These are phyloP conservation scores for Pasiphila rectangulata DNA, from an alignment of 2,888 invertebrate species.

Conservation along the genomic window DNA sequence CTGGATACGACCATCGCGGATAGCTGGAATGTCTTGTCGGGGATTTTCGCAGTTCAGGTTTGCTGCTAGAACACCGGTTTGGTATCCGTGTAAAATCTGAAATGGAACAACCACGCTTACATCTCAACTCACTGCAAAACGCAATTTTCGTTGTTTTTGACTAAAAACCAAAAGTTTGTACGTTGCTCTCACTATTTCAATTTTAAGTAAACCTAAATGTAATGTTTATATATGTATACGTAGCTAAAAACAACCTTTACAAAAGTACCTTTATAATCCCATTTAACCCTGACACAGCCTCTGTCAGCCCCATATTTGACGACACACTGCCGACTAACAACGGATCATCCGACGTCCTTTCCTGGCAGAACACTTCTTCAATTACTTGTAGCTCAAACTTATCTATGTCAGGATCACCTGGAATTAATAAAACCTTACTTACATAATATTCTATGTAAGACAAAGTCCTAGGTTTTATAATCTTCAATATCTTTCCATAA, in stretches of 20 bases:
- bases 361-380: conserved; percentile 77
- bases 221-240: too few relatives aligned
- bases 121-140: too few relatives aligned
- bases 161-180: too few relatives aligned
- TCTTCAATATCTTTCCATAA: too few relatives aligned
- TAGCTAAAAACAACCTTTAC: too few relatives aligned
- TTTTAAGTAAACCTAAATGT: too few relatives aligned
- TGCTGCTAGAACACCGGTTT: conserved; percentile 83
- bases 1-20: conserved; percentile 74
- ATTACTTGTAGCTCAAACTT: conserved; percentile 84
- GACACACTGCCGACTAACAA: conserved; percentile 79
- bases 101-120: too few relatives aligned
- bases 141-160: too few relatives aligned
- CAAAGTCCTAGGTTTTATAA: too few relatives aligned
- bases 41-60: conserved; percentile 86
- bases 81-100: conserved; percentile 83
- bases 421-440: conserved; percentile 1
- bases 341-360: conserved; percentile 77
- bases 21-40: conserved; percentile 68
- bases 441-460: too few relatives aligned
- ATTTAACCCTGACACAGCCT: conserved; percentile 72
- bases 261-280: conserved; percentile 78
- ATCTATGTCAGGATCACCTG: conserved; percentile 79
- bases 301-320: conserved; percentile 72
- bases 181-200: not conserved